Evolutionary conservation across 1,140 invertebrate species (phyloP).

Genomic region (Macrosteles quadrilineatus): DNA sequence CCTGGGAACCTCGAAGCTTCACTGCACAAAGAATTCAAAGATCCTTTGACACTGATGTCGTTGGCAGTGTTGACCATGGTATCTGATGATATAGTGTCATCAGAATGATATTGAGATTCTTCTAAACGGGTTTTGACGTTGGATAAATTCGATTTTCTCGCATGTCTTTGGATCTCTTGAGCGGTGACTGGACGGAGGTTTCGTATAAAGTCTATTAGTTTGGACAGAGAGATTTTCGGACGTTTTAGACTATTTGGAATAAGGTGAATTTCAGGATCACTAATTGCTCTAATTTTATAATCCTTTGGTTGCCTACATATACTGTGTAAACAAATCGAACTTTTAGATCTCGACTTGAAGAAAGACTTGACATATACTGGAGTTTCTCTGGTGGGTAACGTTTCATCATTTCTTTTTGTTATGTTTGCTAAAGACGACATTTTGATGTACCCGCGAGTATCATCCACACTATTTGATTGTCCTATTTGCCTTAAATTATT

Average conservation of each 20-base stretch:
- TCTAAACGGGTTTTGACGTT: neutral
- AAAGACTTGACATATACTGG: neutral
- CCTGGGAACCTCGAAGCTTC: neutral
- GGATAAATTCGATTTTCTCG: neutral
- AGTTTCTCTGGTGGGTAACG: too few species aligned
- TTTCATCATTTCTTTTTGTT: neutral
- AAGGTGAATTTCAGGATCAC: constrained; percentile 5
- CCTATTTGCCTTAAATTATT: too few species aligned
- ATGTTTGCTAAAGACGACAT: neutral
- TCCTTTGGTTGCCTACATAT: neutral
- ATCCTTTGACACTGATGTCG: neutral
- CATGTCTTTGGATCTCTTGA: neutral
- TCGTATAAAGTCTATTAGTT: neutral
- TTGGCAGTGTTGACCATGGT: neutral
- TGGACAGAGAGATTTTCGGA: neutral
- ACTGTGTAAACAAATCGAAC: neutral
- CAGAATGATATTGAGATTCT: neutral
- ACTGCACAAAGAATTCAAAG: constrained; percentile 5
- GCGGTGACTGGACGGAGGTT: neutral
- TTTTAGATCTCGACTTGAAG: neutral
- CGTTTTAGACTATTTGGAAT: neutral
- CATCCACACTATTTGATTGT: neutral
- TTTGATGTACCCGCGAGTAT: neutral
- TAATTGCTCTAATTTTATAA: neutral
- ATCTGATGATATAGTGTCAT: neutral